Evolutionary conservation across 2,888 invertebrate genomes (phyloP), one percentile per base, ranked within the genome.

Genomic region (Protonemura montana): DNA sequence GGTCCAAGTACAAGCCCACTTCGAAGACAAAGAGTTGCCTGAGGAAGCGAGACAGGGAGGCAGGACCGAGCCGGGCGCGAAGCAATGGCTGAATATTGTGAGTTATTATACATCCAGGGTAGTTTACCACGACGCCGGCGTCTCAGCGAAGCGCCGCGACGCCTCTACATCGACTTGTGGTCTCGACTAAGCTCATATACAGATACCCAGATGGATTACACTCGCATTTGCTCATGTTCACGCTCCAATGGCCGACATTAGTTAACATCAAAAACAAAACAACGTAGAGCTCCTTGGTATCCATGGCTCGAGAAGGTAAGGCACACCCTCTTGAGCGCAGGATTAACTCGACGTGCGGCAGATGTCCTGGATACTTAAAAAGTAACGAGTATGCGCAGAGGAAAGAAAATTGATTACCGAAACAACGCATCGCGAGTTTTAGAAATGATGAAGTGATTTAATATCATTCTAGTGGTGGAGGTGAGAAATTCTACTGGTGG

Each of bases 191-290:
- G 81, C 81, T 27, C 30, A 28, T 3, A 13, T 21, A 59, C 59
- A 59, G 59, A 59, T 59, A 30, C 81, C 28, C 42, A 83, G 82
- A 83, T 27, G 42, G 82, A 83, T 83, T 83, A 83, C 82, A 42
- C 41, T 41, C 25, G 41, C 35, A 42, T 42, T 41, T 30, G 82
- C 82, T 83, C 82, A 42, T 41, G 82, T 83, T 83, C 82, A 25
- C 82, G 82, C 82, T 42, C 82, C 41, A 83, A 41, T 41, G 82
- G 41, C 28, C 25, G 42, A 21, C 41, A 83, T 83, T 83, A 83
- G 82, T 83, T 41, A 41, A 30, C 82, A 83, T 83, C 82, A 83
- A 26, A 77, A 59, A 59, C 59, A 59, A 59, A 21, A 59, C 59
- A 59, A 59, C 6, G 21, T 21, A 59, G 13, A 59, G 59, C 59